Conservation (phyloP, 2,113 vertebrate species). For the Carettochelys insculpta region DNA sequence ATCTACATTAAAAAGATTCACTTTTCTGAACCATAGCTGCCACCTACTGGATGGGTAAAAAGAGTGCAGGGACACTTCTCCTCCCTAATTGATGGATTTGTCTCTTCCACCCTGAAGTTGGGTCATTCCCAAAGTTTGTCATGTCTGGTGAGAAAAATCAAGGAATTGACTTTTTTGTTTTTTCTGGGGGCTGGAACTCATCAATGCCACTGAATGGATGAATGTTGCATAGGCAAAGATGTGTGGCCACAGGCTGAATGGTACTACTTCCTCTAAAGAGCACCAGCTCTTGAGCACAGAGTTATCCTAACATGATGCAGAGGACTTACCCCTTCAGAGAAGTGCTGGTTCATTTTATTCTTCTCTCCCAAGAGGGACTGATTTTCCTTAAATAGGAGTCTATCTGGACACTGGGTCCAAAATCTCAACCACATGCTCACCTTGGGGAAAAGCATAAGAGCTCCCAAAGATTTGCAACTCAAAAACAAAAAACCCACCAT, state of each 20-base stretch:
- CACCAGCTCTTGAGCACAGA: no score
- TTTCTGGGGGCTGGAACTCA: not conserved
- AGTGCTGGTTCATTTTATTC: not conserved
- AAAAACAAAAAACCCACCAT: not conserved
- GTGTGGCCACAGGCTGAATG: not conserved
- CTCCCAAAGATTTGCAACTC: not conserved
- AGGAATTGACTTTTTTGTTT: no score
- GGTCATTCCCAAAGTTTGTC: not conserved
- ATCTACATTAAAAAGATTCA: not conserved
- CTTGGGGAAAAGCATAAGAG: not conserved
- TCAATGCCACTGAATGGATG: not conserved
- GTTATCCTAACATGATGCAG: not conserved
- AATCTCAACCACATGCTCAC: not conserved
- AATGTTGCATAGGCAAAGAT: not conserved
- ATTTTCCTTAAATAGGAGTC: not conserved
- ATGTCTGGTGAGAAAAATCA: not conserved
- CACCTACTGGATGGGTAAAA: not conserved
- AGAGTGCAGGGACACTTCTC: not conserved
- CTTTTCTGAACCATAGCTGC: not conserved
- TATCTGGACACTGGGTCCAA: not conserved
- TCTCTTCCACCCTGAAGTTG: not conserved
- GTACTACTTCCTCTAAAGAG: not conserved
- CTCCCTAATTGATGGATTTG: not conserved
- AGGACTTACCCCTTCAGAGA: not conserved
- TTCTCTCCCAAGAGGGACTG: not conserved